A percentile compares a stretch with the other conserved stretches of the same genome.
phyloP scores from a whole-genome alignment of 2,888 invertebrate genomes.

The Melanchra persicariae region DNA sequence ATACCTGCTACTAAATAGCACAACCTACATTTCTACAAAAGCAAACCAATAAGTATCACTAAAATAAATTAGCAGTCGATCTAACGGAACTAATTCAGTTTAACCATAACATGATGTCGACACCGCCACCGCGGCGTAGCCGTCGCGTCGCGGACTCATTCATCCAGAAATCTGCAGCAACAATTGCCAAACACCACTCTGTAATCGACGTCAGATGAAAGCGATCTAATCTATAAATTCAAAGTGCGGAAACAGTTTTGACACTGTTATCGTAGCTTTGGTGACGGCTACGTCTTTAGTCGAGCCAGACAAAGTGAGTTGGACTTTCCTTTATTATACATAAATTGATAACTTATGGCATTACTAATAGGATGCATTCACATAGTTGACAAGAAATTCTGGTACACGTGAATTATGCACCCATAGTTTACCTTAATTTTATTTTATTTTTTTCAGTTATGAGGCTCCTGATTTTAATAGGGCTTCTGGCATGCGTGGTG shows the following conservation, averaged over 20 bases:
- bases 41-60: constrained; percentile 66
- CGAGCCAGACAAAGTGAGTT: constrained; percentile 64
- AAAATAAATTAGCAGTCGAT: constrained; percentile 61
- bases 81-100: constrained; percentile 86
- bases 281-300: constrained; percentile 70
- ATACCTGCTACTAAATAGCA: neutral
- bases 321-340: constrained; percentile 15
- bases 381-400: too few relatives aligned
- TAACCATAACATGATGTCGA: constrained; percentile 85
- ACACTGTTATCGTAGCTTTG: constrained; percentile 81
- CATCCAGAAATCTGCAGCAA: constrained; percentile 89
- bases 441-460: constrained; percentile 73
- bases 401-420: neutral
- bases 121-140: constrained; percentile 74
- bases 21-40: constrained; percentile 9
- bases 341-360: neutral
- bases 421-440: neutral
- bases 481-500: constrained; percentile 78
- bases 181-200: constrained; percentile 87
- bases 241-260: constrained; percentile 82
- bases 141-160: constrained; percentile 82
- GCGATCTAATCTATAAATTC: constrained; percentile 89
- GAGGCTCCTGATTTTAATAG: constrained; percentile 80
- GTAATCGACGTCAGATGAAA: constrained; percentile 88
- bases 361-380: neutral